Evolutionary conservation across 2,888 invertebrate genomes (phyloP).

Genomic region (Nomada ruficornis): DNA sequence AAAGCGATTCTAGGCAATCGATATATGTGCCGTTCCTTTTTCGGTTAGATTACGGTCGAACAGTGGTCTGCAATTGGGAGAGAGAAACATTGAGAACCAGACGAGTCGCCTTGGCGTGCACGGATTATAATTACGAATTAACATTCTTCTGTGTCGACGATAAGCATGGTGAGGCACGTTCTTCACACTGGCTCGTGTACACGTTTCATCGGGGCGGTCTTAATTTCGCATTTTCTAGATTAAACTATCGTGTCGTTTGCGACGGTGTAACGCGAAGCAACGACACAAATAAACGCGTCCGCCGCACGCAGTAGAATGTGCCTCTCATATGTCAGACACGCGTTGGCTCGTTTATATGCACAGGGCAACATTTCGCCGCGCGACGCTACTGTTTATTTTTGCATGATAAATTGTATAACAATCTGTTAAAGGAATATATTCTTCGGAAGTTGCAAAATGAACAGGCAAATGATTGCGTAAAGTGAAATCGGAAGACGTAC

Average conservation of each 20-base stretch:
- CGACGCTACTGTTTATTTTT: too few relatives aligned
- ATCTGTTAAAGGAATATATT: too few relatives aligned
- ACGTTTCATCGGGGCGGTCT: constrained; percentile 10
- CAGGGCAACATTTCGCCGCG: not conserved
- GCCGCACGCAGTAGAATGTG: constrained; percentile 39
- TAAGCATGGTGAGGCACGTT: constrained; percentile 6
- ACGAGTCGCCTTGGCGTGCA: not conserved
- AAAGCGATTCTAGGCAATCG: not conserved
- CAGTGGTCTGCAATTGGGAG: not conserved
- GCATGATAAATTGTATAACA: too few relatives aligned
- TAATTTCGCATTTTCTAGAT: constrained; percentile 49
- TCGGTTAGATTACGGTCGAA: not conserved
- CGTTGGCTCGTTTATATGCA: constrained; percentile 18
- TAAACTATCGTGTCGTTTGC: constrained; percentile 40
- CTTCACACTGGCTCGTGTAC: constrained; percentile 18
- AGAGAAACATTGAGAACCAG: not conserved
- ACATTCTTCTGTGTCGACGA: constrained; percentile 7
- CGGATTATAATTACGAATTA: constrained; percentile 29
- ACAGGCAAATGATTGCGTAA: too few relatives aligned
- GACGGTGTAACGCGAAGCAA: constrained; percentile 30
- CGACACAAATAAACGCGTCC: constrained; percentile 31
- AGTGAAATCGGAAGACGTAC: too few relatives aligned
- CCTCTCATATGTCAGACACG: constrained; percentile 45
- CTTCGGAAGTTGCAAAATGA: too few relatives aligned
- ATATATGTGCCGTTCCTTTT: not conserved